Evolutionary conservation across 2,888 invertebrate species (phyloP).

Genomic region (Baronia brevicornis): DNA sequence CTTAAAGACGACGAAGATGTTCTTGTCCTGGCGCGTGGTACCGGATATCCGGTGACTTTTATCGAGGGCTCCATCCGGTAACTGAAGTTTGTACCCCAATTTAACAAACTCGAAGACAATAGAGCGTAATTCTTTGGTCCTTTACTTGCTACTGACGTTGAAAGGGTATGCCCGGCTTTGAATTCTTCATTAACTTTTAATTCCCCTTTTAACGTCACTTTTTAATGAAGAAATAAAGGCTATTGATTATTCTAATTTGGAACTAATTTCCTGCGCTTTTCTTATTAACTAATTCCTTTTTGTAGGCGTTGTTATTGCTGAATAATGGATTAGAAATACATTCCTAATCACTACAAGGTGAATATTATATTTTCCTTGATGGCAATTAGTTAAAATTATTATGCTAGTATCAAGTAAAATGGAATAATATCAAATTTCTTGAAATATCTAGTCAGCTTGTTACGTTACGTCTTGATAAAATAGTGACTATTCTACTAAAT

Average conservation of each 20-base stretch:
- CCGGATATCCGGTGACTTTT: conserved; percentile 48
- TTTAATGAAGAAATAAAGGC: conserved; percentile 21
- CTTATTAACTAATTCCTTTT: conserved; percentile 3
- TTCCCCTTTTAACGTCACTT: conserved; percentile 9
- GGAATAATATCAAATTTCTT: too few species aligned
- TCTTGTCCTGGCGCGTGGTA: conserved; percentile 13
- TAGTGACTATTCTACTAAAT: too few species aligned
- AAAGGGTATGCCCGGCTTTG: conserved; percentile 17
- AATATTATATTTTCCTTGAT: too few species aligned
- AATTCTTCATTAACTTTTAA: conserved; percentile 13
- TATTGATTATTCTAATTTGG: conserved; percentile 12
- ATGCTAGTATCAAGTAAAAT: too few species aligned
- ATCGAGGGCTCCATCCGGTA: conserved; percentile 27
- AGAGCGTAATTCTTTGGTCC: conserved; percentile 22
- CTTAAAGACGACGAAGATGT: conserved; percentile 1
- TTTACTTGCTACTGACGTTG: conserved; percentile 28
- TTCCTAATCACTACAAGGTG: too few species aligned
- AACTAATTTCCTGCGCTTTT: conserved; percentile 5
- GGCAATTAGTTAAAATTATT: too few species aligned
- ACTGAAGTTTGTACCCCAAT: conserved; percentile 42
- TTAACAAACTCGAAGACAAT: conserved; percentile 38
- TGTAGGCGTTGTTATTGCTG: too few species aligned
- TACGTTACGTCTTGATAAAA: too few species aligned
- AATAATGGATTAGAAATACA: too few species aligned
- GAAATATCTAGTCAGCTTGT: too few species aligned